phyloP scores from a whole-genome alignment of 1,140 invertebrate species.

The Papilio dardanus region DNA sequence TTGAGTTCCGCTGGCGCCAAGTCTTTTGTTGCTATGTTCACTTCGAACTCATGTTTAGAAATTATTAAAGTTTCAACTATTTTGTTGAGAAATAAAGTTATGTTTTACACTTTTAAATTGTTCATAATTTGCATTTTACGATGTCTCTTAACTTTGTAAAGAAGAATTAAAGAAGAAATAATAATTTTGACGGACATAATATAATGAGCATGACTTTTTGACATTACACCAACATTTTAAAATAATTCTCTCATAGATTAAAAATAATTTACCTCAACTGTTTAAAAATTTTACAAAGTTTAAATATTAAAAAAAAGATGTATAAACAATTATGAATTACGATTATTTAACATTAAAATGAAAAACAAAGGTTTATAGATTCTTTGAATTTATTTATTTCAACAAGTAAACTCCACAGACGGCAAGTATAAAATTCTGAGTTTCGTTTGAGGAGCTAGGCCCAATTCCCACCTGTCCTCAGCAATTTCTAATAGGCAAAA shows the following conservation, averaged over 20 bases:
- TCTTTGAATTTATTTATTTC: too few relatives aligned
- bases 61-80: slow-evolving; percentile 10
- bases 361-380: too few relatives aligned
- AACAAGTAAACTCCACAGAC: too few relatives aligned
- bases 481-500: too few relatives aligned
- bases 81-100: neutral
- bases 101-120: neutral
- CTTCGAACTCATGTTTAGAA: slow-evolving; percentile 21
- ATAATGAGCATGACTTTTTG: neutral
- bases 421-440: too few relatives aligned
- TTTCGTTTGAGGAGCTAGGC: too few relatives aligned
- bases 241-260: neutral
- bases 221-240: neutral
- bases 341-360: too few relatives aligned
- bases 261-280: neutral
- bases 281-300: neutral
- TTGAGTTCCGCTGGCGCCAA: slow-evolving; percentile 77
- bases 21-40: slow-evolving; percentile 57
- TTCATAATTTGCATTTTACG: neutral
- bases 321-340: too few relatives aligned
- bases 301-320: neutral
- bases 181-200: neutral
- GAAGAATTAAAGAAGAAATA: neutral
- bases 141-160: neutral
- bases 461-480: too few relatives aligned